These are phyloP conservation scores for Tetropium fuscum DNA, from an alignment of 2,888 invertebrate genomes.

Conservation along the genomic window DNA sequence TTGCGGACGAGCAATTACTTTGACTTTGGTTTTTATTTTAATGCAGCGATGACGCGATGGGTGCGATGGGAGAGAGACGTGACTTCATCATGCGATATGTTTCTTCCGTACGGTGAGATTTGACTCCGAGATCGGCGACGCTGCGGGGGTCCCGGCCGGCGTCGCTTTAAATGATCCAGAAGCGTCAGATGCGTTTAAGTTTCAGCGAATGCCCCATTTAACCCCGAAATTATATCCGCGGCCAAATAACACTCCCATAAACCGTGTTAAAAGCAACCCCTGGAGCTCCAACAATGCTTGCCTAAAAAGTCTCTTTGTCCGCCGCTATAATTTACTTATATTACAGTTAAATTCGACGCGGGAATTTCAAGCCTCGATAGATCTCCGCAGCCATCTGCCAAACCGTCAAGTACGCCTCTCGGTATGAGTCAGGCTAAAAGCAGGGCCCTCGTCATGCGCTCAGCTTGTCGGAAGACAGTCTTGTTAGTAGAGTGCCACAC, in stretches of 20 bases:
- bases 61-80: no score
- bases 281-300: conserved; percentile 43
- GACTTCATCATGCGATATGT: no score
- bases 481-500: no score
- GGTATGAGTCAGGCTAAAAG: not conserved
- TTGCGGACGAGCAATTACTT: no score
- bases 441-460: not conserved
- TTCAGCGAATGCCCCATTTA: conserved; percentile 48
- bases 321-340: conserved; percentile 49
- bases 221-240: conserved; percentile 23
- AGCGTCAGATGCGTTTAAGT: conserved; percentile 47
- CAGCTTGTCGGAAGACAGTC: no score
- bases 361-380: conserved; percentile 44
- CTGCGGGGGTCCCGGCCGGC: conserved; percentile 44
- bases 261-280: conserved; percentile 1
- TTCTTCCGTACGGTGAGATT: no score
- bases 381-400: conserved; percentile 34
- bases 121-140: no score
- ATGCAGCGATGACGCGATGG: no score
- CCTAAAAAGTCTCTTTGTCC: conserved; percentile 47
- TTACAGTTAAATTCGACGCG: conserved; percentile 38
- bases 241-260: conserved; percentile 33
- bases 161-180: conserved; percentile 47
- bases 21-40: no score
- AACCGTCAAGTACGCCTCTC: conserved; percentile 1